Base-by-base conservation (phyloP, 2,888 invertebrate genomes). In the Andrena minutula region DNA sequence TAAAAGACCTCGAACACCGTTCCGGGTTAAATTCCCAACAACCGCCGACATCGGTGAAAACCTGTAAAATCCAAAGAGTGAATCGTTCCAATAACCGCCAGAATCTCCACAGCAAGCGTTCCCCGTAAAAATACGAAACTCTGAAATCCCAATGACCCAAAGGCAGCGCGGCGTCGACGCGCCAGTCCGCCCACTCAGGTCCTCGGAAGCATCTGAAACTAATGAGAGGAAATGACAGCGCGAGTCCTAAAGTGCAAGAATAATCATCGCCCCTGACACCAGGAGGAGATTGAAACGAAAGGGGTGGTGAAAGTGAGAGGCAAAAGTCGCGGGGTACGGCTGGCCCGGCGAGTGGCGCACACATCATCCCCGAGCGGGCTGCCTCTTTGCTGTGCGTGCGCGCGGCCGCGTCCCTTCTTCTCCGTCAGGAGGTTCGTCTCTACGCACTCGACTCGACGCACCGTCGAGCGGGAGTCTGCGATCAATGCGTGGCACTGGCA, bases 401-500 rank as follows among this genome's bases (percentile, higher is more conserved):
- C 56, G 63, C 58, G 51, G 58, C 70, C 47, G 65, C 73, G 76
- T 76, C 81, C 81, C 83, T 86, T 80, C 82, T 82, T 82, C 87
- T 75, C 85, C 78, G 85, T 80, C 79, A 72, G 85, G 79, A 83
- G 83, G 80, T 85, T 89, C 86, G 86, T 84, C 85, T 90, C 85
- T 88, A 88, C 90, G 90, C 90, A 89, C 90, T 89, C 90, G 89
- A 88, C 91, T 90, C 90, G 90, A 92, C 92, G 92, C 92, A 93
- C 91, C 90, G 91, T 60, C 83, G 82, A 86, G 79, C 86, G 89
- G 92, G 93, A 93, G 93, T 93, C 93, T 93, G 93, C 93, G 93
- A 94, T 93, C 93, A 92, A 94, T 94, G 93, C 93, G 93, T 93
- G 89, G 84, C 92, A 91, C 92, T 92, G 92, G 88, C 89, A 90